phyloP scores from a whole-genome alignment of 2,888 invertebrate species.

The Lithophane semibrunnea region DNA sequence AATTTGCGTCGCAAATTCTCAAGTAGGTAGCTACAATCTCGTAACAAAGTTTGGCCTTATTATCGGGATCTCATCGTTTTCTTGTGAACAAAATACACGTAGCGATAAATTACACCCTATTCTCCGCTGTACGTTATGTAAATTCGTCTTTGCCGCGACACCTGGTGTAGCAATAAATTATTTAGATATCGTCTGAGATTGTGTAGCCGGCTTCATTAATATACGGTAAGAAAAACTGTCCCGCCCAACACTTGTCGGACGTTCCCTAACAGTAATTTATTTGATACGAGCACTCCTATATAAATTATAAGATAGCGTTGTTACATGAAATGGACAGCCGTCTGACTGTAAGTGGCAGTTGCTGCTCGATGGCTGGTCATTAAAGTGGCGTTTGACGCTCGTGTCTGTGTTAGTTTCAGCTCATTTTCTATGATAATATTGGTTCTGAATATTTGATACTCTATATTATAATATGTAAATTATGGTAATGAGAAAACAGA shows the following conservation, averaged over 20 bases:
- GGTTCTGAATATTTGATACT: constrained; percentile 19
- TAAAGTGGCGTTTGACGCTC: constrained; percentile 26
- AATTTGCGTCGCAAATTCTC: constrained; percentile 67
- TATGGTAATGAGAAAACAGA: constrained; percentile 4
- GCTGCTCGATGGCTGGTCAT: constrained; percentile 40
- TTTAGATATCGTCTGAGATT: constrained; percentile 86
- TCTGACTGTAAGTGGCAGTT: constrained; percentile 41
- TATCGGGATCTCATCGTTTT: constrained; percentile 78
- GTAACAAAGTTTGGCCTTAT: constrained; percentile 68
- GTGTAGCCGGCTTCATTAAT: constrained; percentile 83
- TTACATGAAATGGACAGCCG: constrained; percentile 33
- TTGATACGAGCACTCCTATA: constrained; percentile 61
- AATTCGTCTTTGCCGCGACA: constrained; percentile 83
- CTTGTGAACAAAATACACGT: constrained; percentile 77
- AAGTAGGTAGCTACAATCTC: constrained; percentile 34
- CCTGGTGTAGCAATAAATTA: constrained; percentile 86
- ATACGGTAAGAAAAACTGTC: constrained; percentile 84
- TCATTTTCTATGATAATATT: constrained; percentile 21
- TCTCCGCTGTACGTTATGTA: constrained; percentile 76
- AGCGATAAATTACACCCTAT: constrained; percentile 77
- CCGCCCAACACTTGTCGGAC: constrained; percentile 71
- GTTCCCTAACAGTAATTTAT: constrained; percentile 72
- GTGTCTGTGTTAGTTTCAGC: constrained; percentile 25
- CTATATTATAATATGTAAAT: constrained; percentile 24
- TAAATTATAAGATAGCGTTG: constrained; percentile 61